These are phyloP conservation scores for Lithophane leautieri DNA, from an alignment of 2,888 invertebrate genomes.

Conservation along the genomic window DNA sequence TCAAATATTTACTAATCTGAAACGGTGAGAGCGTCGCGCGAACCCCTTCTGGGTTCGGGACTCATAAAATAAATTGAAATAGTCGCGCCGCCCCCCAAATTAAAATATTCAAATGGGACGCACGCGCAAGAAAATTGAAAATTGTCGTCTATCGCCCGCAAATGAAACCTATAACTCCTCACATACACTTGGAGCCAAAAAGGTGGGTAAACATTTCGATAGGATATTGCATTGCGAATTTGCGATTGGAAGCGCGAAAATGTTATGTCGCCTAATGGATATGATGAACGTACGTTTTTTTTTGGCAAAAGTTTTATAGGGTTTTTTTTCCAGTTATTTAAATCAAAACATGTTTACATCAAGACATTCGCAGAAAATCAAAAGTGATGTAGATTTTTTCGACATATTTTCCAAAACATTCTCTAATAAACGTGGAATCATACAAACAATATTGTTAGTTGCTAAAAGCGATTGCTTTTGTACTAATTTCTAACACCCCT, in stretches of 20 bases:
- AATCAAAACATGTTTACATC: neutral
- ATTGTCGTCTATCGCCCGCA: conserved; percentile 91
- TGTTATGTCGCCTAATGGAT: conserved; percentile 57
- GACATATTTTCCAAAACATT: neutral
- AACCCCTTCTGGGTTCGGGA: conserved; percentile 88
- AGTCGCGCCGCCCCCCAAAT: conserved; percentile 91
- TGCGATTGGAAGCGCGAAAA: conserved; percentile 53
- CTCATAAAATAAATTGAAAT: conserved; percentile 91
- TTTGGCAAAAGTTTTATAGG: neutral
- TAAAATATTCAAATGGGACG: conserved; percentile 91
- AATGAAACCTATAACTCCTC: conserved; percentile 90
- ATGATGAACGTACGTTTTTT: conserved; percentile 44
- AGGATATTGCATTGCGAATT: conserved; percentile 62
- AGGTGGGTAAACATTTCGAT: conserved; percentile 67
- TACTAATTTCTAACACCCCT: conserved; percentile 26
- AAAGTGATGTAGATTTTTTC: neutral
- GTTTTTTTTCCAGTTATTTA: neutral
- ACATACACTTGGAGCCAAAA: conserved; percentile 81
- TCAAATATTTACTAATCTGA: conserved; percentile 91
- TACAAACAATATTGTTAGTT: neutral
- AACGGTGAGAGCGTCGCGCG: conserved; percentile 86
- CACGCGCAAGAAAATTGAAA: conserved; percentile 91
- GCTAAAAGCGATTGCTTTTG: conserved; percentile 16
- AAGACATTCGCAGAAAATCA: neutral
- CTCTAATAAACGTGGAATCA: neutral